Conservation (phyloP, 2,888 invertebrate genomes). For the Arctia plantaginis region DNA sequence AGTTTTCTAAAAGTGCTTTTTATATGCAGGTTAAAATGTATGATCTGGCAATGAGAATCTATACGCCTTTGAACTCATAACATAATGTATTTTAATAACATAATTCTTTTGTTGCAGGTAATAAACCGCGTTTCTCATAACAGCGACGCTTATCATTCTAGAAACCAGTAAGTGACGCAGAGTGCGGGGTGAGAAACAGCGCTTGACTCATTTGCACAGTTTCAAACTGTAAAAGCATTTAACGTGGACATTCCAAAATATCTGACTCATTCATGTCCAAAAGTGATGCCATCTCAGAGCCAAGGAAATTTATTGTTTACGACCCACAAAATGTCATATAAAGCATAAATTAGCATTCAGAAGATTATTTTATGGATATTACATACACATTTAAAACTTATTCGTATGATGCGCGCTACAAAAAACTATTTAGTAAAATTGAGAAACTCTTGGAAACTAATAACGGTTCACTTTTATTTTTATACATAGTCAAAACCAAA, state of each 20-base stretch:
- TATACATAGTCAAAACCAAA: not conserved
- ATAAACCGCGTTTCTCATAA: conserved; percentile 31
- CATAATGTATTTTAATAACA: conserved; percentile 2
- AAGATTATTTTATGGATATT: not conserved
- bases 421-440: not conserved
- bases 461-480: not conserved
- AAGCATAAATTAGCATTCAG: not conserved
- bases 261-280: conserved; percentile 13
- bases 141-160: not conserved
- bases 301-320: not conserved
- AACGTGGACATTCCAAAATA: conserved; percentile 14
- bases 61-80: not conserved
- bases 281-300: not conserved
- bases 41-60: not conserved
- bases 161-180: conserved; percentile 13
- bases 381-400: not conserved
- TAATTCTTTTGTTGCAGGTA: conserved; percentile 39
- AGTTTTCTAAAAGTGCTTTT: not conserved
- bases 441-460: not conserved
- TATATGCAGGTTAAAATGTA: not conserved
- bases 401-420: not conserved
- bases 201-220: conserved; percentile 14
- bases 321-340: not conserved
- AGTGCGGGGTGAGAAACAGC: not conserved
- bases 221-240: conserved; percentile 15